Evolutionary conservation across 2,797 vertebrate species (phyloP), one percentile per base, ranked within the genome.

Genomic region (Molothrus ater): DNA sequence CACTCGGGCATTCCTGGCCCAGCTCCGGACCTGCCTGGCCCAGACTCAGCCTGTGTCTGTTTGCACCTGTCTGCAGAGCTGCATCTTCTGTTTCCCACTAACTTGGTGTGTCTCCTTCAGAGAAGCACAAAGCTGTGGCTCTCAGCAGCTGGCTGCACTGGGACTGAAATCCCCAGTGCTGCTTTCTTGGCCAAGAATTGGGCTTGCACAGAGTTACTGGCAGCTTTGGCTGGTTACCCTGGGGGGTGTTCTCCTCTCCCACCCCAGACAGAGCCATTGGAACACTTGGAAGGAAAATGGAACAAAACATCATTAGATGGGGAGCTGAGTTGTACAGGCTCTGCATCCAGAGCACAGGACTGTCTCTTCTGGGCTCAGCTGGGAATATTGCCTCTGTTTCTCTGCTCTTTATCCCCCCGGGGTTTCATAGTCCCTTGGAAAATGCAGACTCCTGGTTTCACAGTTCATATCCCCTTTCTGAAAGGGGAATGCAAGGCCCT

Each of bases 241-340:
- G 22, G 66, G 82, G 82, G 45, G 60, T 78, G 84, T 78, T 96
- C 66, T 95, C 88, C 34, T 59, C 51, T 96, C 42, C 56, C 72
- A 17, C 80, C 74, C 90, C 95, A 75, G 86, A 81, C 3, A 92
- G 80, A 84, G 72, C 80, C 76, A 5, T 81, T 90, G 89, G 91
- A 90, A 88, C 63, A 18, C 90, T 96, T 94, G 89, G 85, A 96
- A 60, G 32, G 74, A 73, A 73, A 90, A 40, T 63, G 73, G 86
- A 95, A 92, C 76, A 79, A n/a, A 61, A 36, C 4, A 56, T 18
- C 32, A 2, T 84, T 71, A 89, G 79, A 63, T 94, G 85, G 68
- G 61, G 63, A 95, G 82, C 78, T 86, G 57, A 76, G 69, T 57
- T 86, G 80, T 76, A 54, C n/a, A 22, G 57, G 78, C 86, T 88